Percentiles rank a stretch among this genome's conserved stretches.
Conservation (phyloP, 2,888 invertebrate species). For the Eupithecia abbreviata region DNA sequence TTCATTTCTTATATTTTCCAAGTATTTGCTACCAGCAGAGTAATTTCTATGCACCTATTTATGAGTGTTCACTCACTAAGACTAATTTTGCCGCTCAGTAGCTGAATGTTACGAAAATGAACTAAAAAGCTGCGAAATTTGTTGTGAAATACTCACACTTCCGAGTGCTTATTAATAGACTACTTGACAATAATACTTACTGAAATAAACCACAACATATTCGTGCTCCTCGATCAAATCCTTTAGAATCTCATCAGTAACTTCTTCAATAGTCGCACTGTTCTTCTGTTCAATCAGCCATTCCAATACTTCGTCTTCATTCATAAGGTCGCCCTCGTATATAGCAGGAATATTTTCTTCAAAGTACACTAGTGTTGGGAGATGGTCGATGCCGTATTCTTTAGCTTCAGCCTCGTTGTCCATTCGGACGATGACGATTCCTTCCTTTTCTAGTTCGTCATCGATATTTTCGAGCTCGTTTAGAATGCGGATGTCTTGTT, state of each 20-base stretch:
- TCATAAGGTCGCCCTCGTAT: slow-evolving; percentile 95
- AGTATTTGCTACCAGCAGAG: too few relatives aligned
- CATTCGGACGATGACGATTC: slow-evolving; percentile 94
- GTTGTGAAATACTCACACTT: neutral
- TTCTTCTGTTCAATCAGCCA: slow-evolving; percentile 95
- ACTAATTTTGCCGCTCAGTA: too few relatives aligned
- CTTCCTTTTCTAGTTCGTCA: slow-evolving; percentile 94
- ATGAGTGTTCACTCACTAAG: too few relatives aligned
- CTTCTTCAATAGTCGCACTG: slow-evolving; percentile 96
- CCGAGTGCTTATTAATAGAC: neutral
- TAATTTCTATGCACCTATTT: too few relatives aligned
- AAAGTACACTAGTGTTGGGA: slow-evolving; percentile 94
- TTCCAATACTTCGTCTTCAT: slow-evolving; percentile 95
- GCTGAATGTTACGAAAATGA: neutral
- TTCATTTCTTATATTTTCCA: too few relatives aligned
- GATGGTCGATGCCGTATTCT: slow-evolving; percentile 94
- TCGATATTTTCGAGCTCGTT: slow-evolving; percentile 97
- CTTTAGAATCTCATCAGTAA: slow-evolving; percentile 94
- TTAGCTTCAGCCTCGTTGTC: slow-evolving; percentile 95
- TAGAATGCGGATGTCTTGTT: slow-evolving; percentile 93
- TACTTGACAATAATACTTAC: slow-evolving; percentile 77
- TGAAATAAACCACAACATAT: slow-evolving; percentile 97
- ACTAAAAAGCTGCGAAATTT: neutral
- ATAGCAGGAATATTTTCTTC: slow-evolving; percentile 95
- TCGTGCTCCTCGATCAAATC: slow-evolving; percentile 95